These are phyloP conservation scores for western clawed frog (Xenopus tropicalis) DNA, from an alignment of 2,113 vertebrate species.

Conservation along the genomic window DNA sequence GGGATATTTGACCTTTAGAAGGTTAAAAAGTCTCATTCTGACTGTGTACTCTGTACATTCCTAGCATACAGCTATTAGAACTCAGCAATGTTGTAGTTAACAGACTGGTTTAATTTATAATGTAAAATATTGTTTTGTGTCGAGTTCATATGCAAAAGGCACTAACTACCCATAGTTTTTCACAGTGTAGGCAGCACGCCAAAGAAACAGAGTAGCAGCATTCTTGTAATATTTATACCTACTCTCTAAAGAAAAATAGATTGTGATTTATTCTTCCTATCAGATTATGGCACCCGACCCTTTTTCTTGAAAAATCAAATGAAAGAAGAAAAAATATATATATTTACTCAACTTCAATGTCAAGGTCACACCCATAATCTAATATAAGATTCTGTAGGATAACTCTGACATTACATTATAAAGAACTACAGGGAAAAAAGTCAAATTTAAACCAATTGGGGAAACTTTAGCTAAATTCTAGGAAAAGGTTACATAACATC, in stretches of 20 bases:
- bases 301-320: conserved; percentile 19
- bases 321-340: conserved; percentile 13
- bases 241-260: conserved; percentile 10
- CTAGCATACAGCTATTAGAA: too few relatives aligned
- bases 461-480: conserved; percentile 15
- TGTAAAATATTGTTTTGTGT: too few relatives aligned
- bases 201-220: conserved; percentile 9
- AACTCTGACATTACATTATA: conserved; percentile 8
- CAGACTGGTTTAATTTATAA: too few relatives aligned
- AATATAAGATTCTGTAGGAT: conserved; percentile 17
- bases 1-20: too few relatives aligned
- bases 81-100: too few relatives aligned
- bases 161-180: neutral
- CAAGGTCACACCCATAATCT: conserved; percentile 31
- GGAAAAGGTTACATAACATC: neutral
- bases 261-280: conserved; percentile 11
- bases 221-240: conserved; percentile 27
- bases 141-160: too few relatives aligned
- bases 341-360: conserved; percentile 23
- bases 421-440: conserved; percentile 20
- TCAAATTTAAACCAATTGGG: conserved; percentile 6
- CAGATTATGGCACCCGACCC: conserved; percentile 18
- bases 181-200: conserved; percentile 9
- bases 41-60: too few relatives aligned
- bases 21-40: too few relatives aligned